Base-by-base conservation (phyloP, 2,797 vertebrate genomes). In the Smutsia temminckii region DNA sequence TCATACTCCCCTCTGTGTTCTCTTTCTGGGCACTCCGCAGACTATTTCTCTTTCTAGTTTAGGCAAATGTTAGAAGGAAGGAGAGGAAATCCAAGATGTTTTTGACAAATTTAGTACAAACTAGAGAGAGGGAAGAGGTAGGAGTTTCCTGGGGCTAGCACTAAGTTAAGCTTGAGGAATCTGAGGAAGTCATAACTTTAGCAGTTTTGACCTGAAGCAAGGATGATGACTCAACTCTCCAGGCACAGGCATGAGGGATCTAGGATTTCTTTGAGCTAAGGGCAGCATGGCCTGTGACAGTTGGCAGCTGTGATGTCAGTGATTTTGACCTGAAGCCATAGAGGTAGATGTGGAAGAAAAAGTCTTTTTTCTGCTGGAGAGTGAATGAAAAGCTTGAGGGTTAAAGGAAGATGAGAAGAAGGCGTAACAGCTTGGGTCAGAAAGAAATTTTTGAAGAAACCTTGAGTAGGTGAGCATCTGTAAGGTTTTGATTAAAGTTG, bases 151-250 rank as follows among this genome's bases (percentile, higher is more conserved):
- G 72, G 37, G 40, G 46, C 25, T 91, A 59, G 57, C 90, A 51
- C 64, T 88, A 94, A 92, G 18, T 92, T 79, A 71, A 94, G 11
- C 49, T 55, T 89, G 17, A 79, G n/a, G 55, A 74, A 75, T 75
- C 17, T 87, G 84, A 79, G 55, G 42, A 81, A 78, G 10, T 78
- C 64, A 27, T 64, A 88, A 49, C 61, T 78, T 63, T 5, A 91
- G 46, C 32, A 49, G n/a, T 85, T 97, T 93, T 95, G 46, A 81
- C 59, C 72, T 53, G 57, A 95, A 92, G 68, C 71, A n/a, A 71
- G 49, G 75, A 84, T 34, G 75, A 69, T 75, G n/a, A 87, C 34
- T 89, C 40, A 85, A 69, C 11, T 46, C 34, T 87, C 55, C 16
- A 85, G n/a, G 75, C 53, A 64, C 37, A 78, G 27, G 18, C 68